phyloP scores from a whole-genome alignment of 2,888 invertebrate species.

The Drosophila anceps region DNA sequence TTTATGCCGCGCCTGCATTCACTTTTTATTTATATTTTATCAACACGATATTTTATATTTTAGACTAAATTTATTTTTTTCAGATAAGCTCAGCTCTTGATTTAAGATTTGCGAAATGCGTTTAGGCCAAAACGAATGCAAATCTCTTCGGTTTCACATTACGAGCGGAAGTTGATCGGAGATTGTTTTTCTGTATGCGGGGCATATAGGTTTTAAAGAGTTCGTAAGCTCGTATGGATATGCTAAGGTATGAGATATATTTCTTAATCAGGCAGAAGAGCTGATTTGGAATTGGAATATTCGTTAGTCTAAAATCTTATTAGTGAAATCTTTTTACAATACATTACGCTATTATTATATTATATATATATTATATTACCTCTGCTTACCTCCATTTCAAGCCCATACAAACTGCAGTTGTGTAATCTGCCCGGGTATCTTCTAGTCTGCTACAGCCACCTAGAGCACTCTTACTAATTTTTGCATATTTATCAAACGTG shows the following conservation, averaged over 20 bases:
- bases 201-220: not conserved
- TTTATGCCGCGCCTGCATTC: constrained; percentile 55
- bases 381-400: not conserved
- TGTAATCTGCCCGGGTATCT: not conserved
- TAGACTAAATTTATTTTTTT: constrained; percentile 11
- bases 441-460: not conserved
- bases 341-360: too few relatives aligned
- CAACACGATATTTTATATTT: constrained; percentile 8
- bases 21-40: constrained; percentile 59
- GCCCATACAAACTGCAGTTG: not conserved
- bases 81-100: constrained; percentile 26
- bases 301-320: too few relatives aligned
- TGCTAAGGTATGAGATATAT: not conserved
- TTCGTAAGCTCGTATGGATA: too few relatives aligned
- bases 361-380: too few relatives aligned
- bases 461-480: constrained; percentile 28
- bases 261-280: not conserved
- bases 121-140: constrained; percentile 26
- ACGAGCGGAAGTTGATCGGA: constrained; percentile 57
- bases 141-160: constrained; percentile 51
- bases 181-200: constrained; percentile 26
- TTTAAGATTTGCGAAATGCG: constrained; percentile 45
- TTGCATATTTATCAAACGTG: constrained; percentile 43
- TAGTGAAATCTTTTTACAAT: too few relatives aligned
- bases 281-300: too few relatives aligned